These are phyloP conservation scores for Garra rufa DNA, from an alignment of 2,113 vertebrate genomes.

Conservation along the genomic window DNA sequence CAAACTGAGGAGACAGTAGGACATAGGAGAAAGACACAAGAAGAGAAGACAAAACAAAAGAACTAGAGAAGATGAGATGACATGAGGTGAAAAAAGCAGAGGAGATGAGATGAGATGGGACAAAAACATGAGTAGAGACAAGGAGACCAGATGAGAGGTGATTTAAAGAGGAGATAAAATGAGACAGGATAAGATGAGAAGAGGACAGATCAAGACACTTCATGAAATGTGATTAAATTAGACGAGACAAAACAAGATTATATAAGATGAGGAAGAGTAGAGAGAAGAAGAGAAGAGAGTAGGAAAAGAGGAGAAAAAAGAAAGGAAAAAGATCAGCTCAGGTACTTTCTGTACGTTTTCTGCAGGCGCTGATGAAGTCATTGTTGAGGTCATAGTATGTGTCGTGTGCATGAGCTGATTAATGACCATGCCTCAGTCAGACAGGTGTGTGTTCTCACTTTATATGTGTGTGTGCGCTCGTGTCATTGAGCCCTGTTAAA, in stretches of 20 bases:
- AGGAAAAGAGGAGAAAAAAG: background rate
- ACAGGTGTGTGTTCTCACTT: constrained; percentile 35
- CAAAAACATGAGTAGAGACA: background rate
- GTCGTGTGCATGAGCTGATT: constrained; percentile 52
- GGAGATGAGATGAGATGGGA: background rate
- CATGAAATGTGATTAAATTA: background rate
- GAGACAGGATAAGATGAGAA: background rate
- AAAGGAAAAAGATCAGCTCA: background rate
- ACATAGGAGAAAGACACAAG: background rate
- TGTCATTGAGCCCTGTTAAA: constrained; percentile 39
- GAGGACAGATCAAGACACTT: background rate
- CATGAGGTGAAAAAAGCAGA: background rate
- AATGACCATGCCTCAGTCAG: constrained; percentile 57
- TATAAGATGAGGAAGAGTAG: background rate
- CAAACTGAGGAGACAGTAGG: background rate
- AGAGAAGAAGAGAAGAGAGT: background rate
- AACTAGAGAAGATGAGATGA: background rate
- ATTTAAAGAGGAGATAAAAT: background rate
- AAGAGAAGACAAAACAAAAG: background rate
- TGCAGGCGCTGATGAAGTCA: constrained; percentile 45
- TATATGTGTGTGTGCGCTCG: background rate
- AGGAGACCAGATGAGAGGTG: background rate
- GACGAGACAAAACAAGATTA: background rate
- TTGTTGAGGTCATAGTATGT: constrained; percentile 47
- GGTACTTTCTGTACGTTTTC: background rate